Evolutionary conservation across 30 jellyfish, hydroid and myxozoan species (phyloP), one percentile per base, ranked within the genome.

Genomic region (Aurelia aurita): DNA sequence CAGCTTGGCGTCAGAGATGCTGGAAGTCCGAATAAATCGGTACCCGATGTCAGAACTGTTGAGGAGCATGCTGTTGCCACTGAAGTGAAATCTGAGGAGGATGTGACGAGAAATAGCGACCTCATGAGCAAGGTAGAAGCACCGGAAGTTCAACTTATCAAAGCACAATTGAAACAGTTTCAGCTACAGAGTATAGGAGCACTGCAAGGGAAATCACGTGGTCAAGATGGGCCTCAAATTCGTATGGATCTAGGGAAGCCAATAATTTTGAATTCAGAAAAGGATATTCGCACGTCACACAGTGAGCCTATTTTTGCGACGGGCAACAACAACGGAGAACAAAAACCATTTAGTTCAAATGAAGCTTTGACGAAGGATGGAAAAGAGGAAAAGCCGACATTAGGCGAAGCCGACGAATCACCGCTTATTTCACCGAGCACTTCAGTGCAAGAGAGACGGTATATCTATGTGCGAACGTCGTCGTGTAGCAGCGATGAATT

Each of bases 401-500:
- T 64, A 14, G 89, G 68, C 15, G 91, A 72, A 47, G 90, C 89
- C 35, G 97, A 87, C 72, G 98, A 65, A 14, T 89, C 96, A 3
- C 98, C 97, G 0, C 69, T 93, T 74, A 73, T 93, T 18, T 82
- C 98, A 45, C 94, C 98, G 18, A 77, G 92, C 22, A 61, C 97
- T 0, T 54, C 94, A 2, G 96, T 60, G 22, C 93, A 31, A 19
- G 96, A 57, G 58, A 69, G 91, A 34, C 90, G 55, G 39, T 93
- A 93, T 58, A 82, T 87, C 23, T 93, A 93, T 81, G 81, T 68
- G 60, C 79, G 98, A 18, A 93, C 98, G 1, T 82, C 98, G 22
- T 93, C 98, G 22, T 93, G 98, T 60, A 93, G 98, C 73, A 93
- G 98, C 82, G 96, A 87, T 4, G 96, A 87, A 23, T 72, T 43